These are phyloP conservation scores for Neoascia interrupta DNA, from an alignment of 2,888 invertebrate species.

Conservation along the genomic window DNA sequence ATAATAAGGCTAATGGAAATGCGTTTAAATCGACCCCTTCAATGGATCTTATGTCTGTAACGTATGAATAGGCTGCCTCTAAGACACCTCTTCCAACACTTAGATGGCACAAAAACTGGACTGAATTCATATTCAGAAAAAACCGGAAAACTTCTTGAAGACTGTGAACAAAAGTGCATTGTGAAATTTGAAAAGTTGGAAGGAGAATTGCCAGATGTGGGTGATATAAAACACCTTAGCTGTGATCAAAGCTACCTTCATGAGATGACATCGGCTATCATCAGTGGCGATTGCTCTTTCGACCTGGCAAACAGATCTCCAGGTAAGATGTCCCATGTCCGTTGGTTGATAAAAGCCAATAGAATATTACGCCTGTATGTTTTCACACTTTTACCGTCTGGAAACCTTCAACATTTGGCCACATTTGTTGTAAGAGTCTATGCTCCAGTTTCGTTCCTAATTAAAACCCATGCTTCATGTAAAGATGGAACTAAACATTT, in stretches of 20 bases:
- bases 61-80: no score
- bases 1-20: no score
- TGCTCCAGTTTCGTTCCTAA: slow-evolving; percentile 1
- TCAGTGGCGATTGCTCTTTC: neutral
- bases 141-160: no score
- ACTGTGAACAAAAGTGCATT: no score
- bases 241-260: neutral
- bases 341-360: slow-evolving; percentile 5
- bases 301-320: slow-evolving; percentile 16
- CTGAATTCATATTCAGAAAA: no score
- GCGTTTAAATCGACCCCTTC: no score
- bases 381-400: neutral
- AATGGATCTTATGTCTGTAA: no score
- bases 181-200: no score
- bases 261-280: neutral
- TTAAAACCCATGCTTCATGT: neutral
- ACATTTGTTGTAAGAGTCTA: slow-evolving; percentile 3
- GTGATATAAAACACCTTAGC: neutral
- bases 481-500: neutral
- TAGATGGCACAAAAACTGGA: no score
- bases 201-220: neutral
- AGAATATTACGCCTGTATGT: slow-evolving; percentile 12
- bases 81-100: no score
- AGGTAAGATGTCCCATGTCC: slow-evolving; percentile 2
- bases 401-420: slow-evolving; percentile 6